Evolutionary conservation across 2,888 invertebrate species (phyloP), one percentile per base, ranked within the genome.

Genomic region (Luperina testacea): DNA sequence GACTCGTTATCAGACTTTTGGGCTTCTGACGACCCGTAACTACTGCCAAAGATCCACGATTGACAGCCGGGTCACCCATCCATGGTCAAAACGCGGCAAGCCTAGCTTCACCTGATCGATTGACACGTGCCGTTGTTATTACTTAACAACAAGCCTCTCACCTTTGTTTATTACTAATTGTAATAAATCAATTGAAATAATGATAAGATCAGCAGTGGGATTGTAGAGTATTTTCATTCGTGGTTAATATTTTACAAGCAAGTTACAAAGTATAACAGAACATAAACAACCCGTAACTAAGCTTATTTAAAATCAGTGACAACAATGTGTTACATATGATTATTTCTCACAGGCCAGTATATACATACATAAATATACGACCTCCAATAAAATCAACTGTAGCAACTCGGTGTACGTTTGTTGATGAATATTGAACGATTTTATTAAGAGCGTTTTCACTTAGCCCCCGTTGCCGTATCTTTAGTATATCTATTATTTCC

Each of bases 371-470:
- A n/a, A n/a, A n/a, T n/a, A n/a, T n/a, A n/a, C n/a, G n/a, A n/a
- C n/a, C n/a, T n/a, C n/a, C n/a, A n/a, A n/a, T n/a, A n/a, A n/a
- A n/a, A n/a, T n/a, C 85, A 86, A 85, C 79, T 83, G 82, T 67
- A 84, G 80, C 69, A 83, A 75, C 27, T 48, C 84, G 83, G 86
- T 81, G 86, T 90, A 83, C 86, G 82, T 88, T 90, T 88, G 88
- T 90, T 92, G 90, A 92, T 94, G 91, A 93, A 94, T 94, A 94
- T 94, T 93, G 92, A 94, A 92, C 91, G 91, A 87, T 84, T 89
- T 85, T 82, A 76, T 85, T 87, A 80, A 88, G 88, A 91, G 87
- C 87, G 85, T 90, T 88, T 87, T 89, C 90, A 91, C 90, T 91
- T 89, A 88, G 88, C 87, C 57, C 53, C 70, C 63, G 73, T 67